Base-by-base conservation (phyloP, 1,140 invertebrate genomes). In the Drosophila elegans region DNA sequence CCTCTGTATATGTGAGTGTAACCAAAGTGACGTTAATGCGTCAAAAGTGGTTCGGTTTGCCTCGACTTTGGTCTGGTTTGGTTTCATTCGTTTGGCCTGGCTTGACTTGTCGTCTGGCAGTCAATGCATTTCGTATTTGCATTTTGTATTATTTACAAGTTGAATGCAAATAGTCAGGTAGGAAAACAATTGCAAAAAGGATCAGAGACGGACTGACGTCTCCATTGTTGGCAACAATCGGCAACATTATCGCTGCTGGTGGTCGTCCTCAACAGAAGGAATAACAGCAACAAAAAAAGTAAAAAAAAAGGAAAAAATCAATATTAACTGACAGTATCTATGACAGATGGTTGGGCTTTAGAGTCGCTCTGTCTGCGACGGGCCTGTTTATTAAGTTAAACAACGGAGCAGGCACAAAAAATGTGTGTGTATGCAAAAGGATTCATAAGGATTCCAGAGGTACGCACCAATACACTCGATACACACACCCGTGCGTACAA, bases 121-220 rank as follows among this genome's bases (percentile, higher is more conserved):
- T 76, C 73, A 76, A 76, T 76, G 73, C 72, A 76, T 75, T 76
- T 67, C 29, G 64, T 71, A 80, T 75, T 84, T 63, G 75, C 78
- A 89, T 88, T 88, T 78, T 84, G 83, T 80, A 88, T 88, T 88
- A 88, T 88, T 88, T 89, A 89, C 83, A 74, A 80, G 75, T 76
- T 64, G 67, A 71, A 83, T 78, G 79, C 66, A 89, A 88, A 88
- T 83, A 89, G 69, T 77, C 80, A 89, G 84, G 76, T 88, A 80
- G 62, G 49, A 56, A 60, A 59, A 79, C 64, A 48, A 74, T 34
- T 55, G 45, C 59, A 11, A 41, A 27, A 38, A 41, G 57, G 75
- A 48, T 21, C 45, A 41, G 27, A 6, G 32, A 57, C 29, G 29
- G 13, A 25, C 63, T 71, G 75, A 64, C 52, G 57, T 79, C 59